Evolutionary conservation across 2,888 invertebrate species (phyloP), one percentile per base, ranked within the genome.

Genomic region (Drosophila paramelanica): DNA sequence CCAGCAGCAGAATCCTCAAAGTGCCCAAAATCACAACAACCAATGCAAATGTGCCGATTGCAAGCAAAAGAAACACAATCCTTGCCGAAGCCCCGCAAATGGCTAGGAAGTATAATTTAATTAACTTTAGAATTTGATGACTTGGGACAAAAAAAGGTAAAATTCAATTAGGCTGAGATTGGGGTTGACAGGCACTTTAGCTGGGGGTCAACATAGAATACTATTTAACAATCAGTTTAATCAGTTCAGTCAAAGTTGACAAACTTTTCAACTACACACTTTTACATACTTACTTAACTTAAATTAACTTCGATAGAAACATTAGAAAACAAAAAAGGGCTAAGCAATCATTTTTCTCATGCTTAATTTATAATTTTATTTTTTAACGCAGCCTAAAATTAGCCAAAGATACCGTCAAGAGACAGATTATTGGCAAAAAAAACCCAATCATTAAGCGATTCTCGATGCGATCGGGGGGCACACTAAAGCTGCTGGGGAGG

Each of bases 1-100:
- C 1, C 13, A 14, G 11, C 25, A 25, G 23, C n/a, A 20, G 8
- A 8, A 25, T n/a, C 17, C 20, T 1, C 20, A n/a, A 6, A 5
- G 13, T 3, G n/a, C 3, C 27, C 13, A 31, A 27, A 5, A 3
- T 10, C 7, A 8, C 0, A 17, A 25, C 17, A 5, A 4, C 25
- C n/a, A 60, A 8, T 45, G 38, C 20, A 14, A 38, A 31, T 60
- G 59, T 36, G 25, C 36, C 52, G 23, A 13, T 14, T 43, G 43
- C 43, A 33, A 36, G n/a, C 42, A 25, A 10, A 33, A 13, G 3
- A 41, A 43, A 36, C n/a, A 52, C 5, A 13, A 17, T 14, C 7
- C 7, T 4, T 13, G 36, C 25, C 31, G 13, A 43, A 11, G n/a
- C 27, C 20, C 33, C 6, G 11, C n/a, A 43, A 33, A 43, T 17